phyloP scores from a whole-genome alignment of 1,140 invertebrate species.

The Ips nitidus region DNA sequence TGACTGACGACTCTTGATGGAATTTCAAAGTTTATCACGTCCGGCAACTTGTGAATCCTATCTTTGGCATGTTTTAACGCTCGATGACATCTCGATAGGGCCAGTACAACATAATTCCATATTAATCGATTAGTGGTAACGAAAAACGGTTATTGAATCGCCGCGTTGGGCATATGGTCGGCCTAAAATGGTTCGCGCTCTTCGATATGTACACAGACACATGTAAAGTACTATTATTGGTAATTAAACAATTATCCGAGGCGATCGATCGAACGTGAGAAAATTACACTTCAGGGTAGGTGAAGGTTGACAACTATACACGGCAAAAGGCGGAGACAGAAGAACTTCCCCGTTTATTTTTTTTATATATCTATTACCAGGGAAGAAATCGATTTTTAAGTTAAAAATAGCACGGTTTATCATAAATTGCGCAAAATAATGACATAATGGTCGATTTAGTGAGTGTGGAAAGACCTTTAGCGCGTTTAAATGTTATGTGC shows the following conservation, averaged over 20 bases:
- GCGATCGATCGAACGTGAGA: conserved; percentile 1
- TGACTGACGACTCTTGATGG: no score
- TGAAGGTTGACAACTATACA: background rate
- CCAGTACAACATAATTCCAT: no score
- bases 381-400: background rate
- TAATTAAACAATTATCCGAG: background rate
- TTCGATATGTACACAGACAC: conserved; percentile 2
- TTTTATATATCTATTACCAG: background rate
- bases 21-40: no score
- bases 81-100: no score
- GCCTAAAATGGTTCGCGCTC: background rate
- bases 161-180: no score
- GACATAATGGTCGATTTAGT: conserved; percentile 12
- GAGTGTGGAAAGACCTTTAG: conserved; percentile 26
- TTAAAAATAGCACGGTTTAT: background rate
- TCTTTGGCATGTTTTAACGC: no score
- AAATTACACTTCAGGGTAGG: background rate
- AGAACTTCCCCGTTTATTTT: background rate
- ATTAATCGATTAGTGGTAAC: no score
- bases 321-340: background rate
- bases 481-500: conserved; percentile 28
- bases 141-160: no score
- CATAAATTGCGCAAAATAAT: background rate
- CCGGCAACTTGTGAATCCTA: no score
- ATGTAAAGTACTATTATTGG: background rate